Conservation (phyloP, 2,113 vertebrate species). For the Piaya cayana region DNA sequence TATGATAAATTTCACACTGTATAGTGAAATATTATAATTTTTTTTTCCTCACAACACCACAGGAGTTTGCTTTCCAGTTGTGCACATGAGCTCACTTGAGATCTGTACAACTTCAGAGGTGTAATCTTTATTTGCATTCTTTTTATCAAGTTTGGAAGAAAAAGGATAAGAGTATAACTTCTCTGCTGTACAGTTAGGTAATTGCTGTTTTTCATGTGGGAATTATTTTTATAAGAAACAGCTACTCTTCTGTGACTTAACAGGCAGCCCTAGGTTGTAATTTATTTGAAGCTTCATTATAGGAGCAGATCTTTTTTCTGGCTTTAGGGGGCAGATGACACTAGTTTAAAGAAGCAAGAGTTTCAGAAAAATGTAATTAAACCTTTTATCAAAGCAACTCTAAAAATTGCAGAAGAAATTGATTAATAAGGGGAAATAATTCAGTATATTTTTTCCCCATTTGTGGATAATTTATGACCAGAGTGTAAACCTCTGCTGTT, state of each 20-base stretch:
- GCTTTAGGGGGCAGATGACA: background rate
- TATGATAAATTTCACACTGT: background rate
- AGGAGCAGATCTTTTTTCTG: background rate
- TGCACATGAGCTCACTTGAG: background rate
- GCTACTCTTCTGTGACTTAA: background rate
- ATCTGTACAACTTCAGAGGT: background rate
- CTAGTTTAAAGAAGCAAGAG: background rate
- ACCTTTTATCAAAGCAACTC: background rate
- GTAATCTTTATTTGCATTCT: background rate
- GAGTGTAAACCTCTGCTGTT: background rate
- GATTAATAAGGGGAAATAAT: background rate
- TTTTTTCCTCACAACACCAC: background rate
- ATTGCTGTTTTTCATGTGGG: background rate
- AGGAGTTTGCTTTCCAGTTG: background rate
- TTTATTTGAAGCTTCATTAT: background rate
- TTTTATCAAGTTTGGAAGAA: background rate
- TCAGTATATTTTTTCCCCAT: background rate
- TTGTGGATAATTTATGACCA: background rate
- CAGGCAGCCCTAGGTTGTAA: background rate
- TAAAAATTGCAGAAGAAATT: background rate
- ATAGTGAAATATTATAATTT: background rate
- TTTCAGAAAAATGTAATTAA: background rate
- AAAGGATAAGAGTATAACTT: rapidly evolving
- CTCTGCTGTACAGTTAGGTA: background rate
- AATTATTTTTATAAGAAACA: background rate